Conservation (phyloP, 2,797 vertebrate genomes). For the Orientallactaga sibirica region DNA sequence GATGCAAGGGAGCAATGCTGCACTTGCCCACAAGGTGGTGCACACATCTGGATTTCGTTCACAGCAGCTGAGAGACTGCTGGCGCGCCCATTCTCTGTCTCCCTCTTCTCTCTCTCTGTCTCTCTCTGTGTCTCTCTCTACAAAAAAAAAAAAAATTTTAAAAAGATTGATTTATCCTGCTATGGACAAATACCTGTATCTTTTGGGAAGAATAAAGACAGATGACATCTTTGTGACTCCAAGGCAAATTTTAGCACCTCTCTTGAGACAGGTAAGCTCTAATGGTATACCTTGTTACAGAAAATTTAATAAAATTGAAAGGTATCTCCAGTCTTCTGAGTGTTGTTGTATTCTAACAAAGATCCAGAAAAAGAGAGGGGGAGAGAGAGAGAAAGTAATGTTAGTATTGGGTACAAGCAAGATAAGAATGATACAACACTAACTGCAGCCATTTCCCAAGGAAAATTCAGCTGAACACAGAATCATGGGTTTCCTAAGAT, state of each 20-base stretch:
- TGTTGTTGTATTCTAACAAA: conserved; percentile 28
- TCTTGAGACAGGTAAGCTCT: conserved; percentile 14
- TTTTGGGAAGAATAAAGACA: background rate
- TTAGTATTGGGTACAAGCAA: background rate
- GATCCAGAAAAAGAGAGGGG: background rate
- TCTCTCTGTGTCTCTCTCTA: no score
- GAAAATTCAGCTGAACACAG: conserved; percentile 13
- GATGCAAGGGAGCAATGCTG: no score
- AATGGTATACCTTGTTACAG: background rate
- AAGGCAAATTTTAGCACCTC: background rate
- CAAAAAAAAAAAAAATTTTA: no score
- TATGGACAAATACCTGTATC: background rate
- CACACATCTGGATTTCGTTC: no score
- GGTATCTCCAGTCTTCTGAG: background rate
- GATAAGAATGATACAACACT: conserved; percentile 20
- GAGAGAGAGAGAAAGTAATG: background rate
- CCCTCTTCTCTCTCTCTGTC: no score
- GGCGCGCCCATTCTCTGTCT: no score
- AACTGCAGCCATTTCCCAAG: background rate
- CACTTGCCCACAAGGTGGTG: no score
- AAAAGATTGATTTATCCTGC: background rate
- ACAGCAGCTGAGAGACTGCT: no score
- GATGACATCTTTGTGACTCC: background rate
- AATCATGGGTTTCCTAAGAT: background rate
- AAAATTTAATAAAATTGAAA: conserved; percentile 3